Base-by-base conservation (phyloP, 2,113 vertebrate genomes). In the Boulengeromyrus knoepffleri region DNA sequence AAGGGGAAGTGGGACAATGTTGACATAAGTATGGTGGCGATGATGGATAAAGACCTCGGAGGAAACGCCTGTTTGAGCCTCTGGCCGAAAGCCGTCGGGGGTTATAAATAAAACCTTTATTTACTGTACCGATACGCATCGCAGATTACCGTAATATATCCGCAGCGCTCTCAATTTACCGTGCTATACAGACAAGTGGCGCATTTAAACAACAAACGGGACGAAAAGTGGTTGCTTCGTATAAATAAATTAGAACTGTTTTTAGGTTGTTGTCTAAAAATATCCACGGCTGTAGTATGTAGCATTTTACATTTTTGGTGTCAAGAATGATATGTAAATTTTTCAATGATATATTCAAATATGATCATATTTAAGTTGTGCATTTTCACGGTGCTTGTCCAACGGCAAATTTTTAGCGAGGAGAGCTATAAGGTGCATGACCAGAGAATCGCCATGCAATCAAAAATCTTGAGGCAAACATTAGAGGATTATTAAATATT, bases 1-100 rank as follows among this genome's bases (percentile, higher is more conserved):
- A 86, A 47, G n/a, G 45, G 12, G 46, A 50, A 50, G 84, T 31
- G 47, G 84, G n/a, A 21, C 21, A 86, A 47, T 49, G 45, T 50
- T 24, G 24, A 80, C 74, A 42, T 42, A n/a, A 49, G 45, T 50
- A 27, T 19, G 45, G 47, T 27, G 84, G 46, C n/a, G 84, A 47
- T 36, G 47, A 87, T 56, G 31, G n/a, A 87, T 27, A 24, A 50
- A 86, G 45, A 47, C 24, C 46, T 49, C n/a, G 10, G 84, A 86
- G 45, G n/a, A 86, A 49, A 86, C 24, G 45, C 84, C 84, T 86
- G 84, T 50, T 80, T 80, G 74, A 80, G 74, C 13, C 74, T 80
- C 74, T 80, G 36, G 36, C 31, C 36, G 74, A 80, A 80, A 80
- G 36, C 36, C 74, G 50, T 52, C 13, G 50, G 50, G 50, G 50